phyloP scores from a whole-genome alignment of 92 coral and sea anemone genomes.

The Micromussa lordhowensis region DNA sequence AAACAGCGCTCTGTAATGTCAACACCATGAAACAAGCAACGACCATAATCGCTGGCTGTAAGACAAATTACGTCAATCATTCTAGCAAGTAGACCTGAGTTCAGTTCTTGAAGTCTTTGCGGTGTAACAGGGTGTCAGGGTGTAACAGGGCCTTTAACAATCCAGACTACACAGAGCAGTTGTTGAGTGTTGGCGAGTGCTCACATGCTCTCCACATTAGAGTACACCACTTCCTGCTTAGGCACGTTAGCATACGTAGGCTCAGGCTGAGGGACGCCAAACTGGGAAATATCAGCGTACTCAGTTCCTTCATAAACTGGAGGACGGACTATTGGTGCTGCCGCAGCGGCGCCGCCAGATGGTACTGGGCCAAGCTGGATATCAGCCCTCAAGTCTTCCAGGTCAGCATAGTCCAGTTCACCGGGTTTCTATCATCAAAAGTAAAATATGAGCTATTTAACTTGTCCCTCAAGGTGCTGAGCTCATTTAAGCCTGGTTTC shows the following conservation, averaged over 20 bases:
- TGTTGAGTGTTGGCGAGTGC: background rate
- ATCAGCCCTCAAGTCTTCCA: conserved; percentile 17
- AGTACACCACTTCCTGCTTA: conserved; percentile 33
- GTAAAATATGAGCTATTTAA: too few species aligned
- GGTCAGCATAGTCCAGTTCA: conserved; percentile 34
- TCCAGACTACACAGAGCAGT: background rate
- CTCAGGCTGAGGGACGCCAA: conserved; percentile 40
- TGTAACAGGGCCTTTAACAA: background rate
- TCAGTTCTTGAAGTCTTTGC: background rate
- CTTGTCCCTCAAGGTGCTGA: too few species aligned
- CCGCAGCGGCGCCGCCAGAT: conserved; percentile 1
- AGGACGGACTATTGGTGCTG: conserved; percentile 18
- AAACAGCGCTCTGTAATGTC: background rate
- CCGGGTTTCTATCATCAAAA: conserved; percentile 27
- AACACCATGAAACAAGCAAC: background rate
- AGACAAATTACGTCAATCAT: background rate
- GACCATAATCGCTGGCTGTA: background rate
- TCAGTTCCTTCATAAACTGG: conserved; percentile 35
- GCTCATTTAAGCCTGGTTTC: too few species aligned
- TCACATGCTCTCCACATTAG: conserved; percentile 46
- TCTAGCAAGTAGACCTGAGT: background rate
- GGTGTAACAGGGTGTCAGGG: background rate
- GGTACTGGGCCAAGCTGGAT: background rate
- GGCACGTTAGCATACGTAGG: conserved; percentile 38
- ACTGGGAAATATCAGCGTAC: conserved; percentile 45